Evolutionary conservation across 2,113 vertebrate species (phyloP), one percentile per base, ranked within the genome.

Genomic region (Lonchura striata): DNA sequence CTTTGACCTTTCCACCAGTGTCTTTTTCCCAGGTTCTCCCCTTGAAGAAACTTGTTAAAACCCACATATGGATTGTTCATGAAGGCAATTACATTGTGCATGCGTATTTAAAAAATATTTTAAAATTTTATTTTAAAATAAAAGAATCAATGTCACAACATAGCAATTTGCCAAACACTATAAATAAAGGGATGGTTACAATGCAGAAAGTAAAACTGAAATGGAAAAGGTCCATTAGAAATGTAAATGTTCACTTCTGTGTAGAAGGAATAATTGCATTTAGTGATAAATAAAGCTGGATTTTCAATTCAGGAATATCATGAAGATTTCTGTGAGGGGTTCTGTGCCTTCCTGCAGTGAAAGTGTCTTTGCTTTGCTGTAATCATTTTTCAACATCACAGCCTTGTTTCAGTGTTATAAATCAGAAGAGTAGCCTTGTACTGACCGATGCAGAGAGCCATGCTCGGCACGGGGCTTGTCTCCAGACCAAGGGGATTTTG

Each of bases 391-490:
- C 59, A 72, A 7, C 41, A 28, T 30, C 5, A 1, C 9, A 2
- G 0, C 15, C 6, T 47, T 61, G 31, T 27, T 57, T 61, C 33
- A 16, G 66, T 19, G 37, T 20, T 75, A 15, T 25, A 52, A 86
- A 56, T 75, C 4, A 15, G 56, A 42, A 30, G 50, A 42, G 37
- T 23, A 46, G 57, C 12, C 31, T 66, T 24, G 33, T 6, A 1
- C 8, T 41, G 64, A 10, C 25, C 2, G 0, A 15, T 25, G 39
- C 27, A 16, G 39, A 52, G 47, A 59, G n/a, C 42, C 3, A 0
- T 4, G 3, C 66, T 64, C 33, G 4, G 7, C 0, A 0, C 9
- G 1, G 2, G 16, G 37, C 23, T 5, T 16, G 24, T 31, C 50
- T 47, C 37, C 27, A 53, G 44, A 41, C 33, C 41, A 24, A 3